Base-by-base conservation (phyloP, 2,113 vertebrate genomes). In the Equus quagga region DNA sequence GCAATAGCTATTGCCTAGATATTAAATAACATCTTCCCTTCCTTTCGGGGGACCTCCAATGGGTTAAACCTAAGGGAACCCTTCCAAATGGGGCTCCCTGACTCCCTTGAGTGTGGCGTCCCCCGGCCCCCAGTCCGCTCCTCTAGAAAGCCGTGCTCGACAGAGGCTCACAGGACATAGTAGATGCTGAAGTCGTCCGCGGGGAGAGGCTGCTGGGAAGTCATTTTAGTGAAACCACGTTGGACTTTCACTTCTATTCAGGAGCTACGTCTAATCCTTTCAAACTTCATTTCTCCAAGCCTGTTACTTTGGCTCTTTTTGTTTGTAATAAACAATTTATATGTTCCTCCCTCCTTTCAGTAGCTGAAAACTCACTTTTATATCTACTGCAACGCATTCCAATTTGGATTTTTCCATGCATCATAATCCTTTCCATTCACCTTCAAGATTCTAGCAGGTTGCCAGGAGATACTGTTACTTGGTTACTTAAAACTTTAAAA, bases 131-230 rank as follows among this genome's bases (percentile, higher is more conserved):
- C 3, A 23, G 8, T 31, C 26, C 33, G 44, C n/a, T 82, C 0
- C 0, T 67, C 24, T 75, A 86, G 28, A 80, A 91, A 70, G 54
- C 49, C 14, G 28, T 41, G 75, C 11, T 23, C 80, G 83, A 58
- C 0, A 70, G 72, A 88, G 58, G 96, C 98, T 98, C 98, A 98
- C 98, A 98, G 98, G 72, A 95, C 73, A 24, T 94, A 97, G 96
- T 96, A 96, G 90, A 79, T 8, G 1, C 51, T 6, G 69, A 96
- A 98, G 84, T 90, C 56, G 0, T 86, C 26, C 2, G 82, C 13
- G 7, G 97, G 85, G 49, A 44, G 56, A 36, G 81, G 2, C 46
- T 10, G 60, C 83, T 15, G 86, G 19, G 98, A 98, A 97, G 96
- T 75, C 98, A 97, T 97, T 6, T 0, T 56, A 44, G 18, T 49